Base-by-base conservation (phyloP, 2,113 vertebrate genomes). In the Donacobius atricapilla region DNA sequence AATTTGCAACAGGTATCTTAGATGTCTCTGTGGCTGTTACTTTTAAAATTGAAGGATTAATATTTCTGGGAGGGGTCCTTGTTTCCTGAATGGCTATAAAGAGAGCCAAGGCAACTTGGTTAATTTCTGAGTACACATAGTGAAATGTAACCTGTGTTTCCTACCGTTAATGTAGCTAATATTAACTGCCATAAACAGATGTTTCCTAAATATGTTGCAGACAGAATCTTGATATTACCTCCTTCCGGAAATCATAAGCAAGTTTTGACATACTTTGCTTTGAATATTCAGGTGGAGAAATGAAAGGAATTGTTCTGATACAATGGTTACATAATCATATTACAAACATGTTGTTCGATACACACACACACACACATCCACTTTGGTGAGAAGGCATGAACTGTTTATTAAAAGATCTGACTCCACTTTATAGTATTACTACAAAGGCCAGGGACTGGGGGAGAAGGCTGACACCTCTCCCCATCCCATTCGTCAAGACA, bases 271-370 rank as follows among this genome's bases (percentile, higher is more conserved):
- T 63, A 77, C 31, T 93, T 93, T 15, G 3, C 27, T 94, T 79
- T 69, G 78, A 91, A 85, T 64, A 69, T 85, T 91, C 21, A 64
- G 57, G 50, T 65, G 57, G 61, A 79, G 45, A 87, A 91, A 65
- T 61, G 64, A 58, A 69, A 80, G 73, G 11, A 61, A 45, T 79
- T 79, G 37, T 70, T 84, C 48, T 83, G 56, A 69, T 60, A 75
- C 22, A 77, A 18, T 40, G 22, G 39, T 91, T 95, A 40, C 35
- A 53, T 78, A 89, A 91, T 81, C 3, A 22, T 84, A 87, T 57
- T 75, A n/a, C n/a, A n/a, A n/a, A n/a, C n/a, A n/a, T n/a, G n/a
- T n/a, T n/a, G n/a, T n/a, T n/a, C n/a, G n/a, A n/a, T n/a, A n/a
- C n/a, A n/a, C n/a, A n/a, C n/a, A n/a, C n/a, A n/a, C n/a, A n/a